Evolutionary conservation across 2,797 vertebrate species (phyloP), one percentile per base, ranked within the genome.

Genomic region (Takifugu rubripes): DNA sequence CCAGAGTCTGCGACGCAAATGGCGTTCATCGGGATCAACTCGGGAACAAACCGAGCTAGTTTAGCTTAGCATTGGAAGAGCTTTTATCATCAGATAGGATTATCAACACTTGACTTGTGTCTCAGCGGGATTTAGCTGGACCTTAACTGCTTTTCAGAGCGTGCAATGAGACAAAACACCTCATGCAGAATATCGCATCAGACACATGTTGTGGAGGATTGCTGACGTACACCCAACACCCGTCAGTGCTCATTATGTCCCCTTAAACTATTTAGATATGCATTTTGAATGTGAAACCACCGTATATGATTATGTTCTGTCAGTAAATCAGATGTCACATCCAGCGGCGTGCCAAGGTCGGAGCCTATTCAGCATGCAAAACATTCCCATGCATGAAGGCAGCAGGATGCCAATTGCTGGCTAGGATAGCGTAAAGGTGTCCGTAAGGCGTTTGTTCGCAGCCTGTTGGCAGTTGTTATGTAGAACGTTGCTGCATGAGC

Each of bases 331-430:
- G 48, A 66, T 25, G 54, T 42, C 70, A 68, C 50, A 69, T 62
- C 43, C 12, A 67, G 49, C 40, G 42, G 31, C 59, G 52, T 49
- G 63, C 54, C 67, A 77, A 75, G 72, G 72, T 74, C 59, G 63
- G 64, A 71, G 31, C 52, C 50, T 45, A 49, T 63, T 72, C 45
- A 75, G 48, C 47, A 65, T 63, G 56, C 59, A 68, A 5, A 67
- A 66, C 5, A 67, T 5, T 31, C 43, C 29, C 15, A 53, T 14
- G 53, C 49, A 58, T 47, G 59, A 54, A 66, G 63, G 63, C 25
- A 17, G 45, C 40, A 64, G 55, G 56, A 40, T 40, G 36, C 36
- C 36, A 40, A 40, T 21, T 48, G 58, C 26, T 58, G 36, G 54
- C 36, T 49, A 49, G 49, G 24, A 66, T 53, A 61, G 42, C 69